Conservation (phyloP, 2,888 invertebrate species). For the Ornithoptera priamus region DNA sequence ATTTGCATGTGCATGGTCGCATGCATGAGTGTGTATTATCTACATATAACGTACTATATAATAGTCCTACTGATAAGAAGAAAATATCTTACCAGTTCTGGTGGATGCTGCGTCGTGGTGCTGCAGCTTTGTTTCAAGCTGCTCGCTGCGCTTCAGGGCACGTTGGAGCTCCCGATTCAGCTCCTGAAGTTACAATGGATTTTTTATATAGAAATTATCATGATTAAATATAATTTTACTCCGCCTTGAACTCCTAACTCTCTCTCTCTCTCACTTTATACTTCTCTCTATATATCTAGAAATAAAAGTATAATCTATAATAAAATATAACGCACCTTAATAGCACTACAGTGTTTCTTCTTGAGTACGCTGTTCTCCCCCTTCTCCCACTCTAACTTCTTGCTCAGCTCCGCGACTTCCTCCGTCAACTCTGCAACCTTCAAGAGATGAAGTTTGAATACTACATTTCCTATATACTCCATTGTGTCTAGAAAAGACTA, state of each 20-base stretch:
- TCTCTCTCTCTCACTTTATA: too few relatives aligned
- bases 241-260: neutral
- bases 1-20: too few relatives aligned
- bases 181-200: conserved; percentile 70
- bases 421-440: conserved; percentile 69
- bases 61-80: too few relatives aligned
- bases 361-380: conserved; percentile 69
- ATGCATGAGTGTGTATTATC: too few relatives aligned
- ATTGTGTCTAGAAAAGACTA: too few relatives aligned
- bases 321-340: conserved; percentile 52
- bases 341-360: conserved; percentile 71
- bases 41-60: too few relatives aligned
- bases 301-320: too few relatives aligned
- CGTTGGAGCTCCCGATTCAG: conserved; percentile 85
- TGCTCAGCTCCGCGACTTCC: conserved; percentile 53
- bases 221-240: neutral
- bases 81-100: conserved; percentile 52
- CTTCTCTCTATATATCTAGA: too few relatives aligned
- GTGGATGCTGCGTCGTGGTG: conserved; percentile 53
- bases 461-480: too few relatives aligned
- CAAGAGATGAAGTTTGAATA: too few relatives aligned
- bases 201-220: too few relatives aligned
- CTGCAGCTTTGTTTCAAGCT: conserved; percentile 62
- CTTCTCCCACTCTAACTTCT: conserved; percentile 70
- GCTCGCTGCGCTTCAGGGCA: conserved; percentile 64